These are phyloP conservation scores for Neotoxoptera formosana DNA, from an alignment of 1,140 invertebrate species.

Conservation along the genomic window DNA sequence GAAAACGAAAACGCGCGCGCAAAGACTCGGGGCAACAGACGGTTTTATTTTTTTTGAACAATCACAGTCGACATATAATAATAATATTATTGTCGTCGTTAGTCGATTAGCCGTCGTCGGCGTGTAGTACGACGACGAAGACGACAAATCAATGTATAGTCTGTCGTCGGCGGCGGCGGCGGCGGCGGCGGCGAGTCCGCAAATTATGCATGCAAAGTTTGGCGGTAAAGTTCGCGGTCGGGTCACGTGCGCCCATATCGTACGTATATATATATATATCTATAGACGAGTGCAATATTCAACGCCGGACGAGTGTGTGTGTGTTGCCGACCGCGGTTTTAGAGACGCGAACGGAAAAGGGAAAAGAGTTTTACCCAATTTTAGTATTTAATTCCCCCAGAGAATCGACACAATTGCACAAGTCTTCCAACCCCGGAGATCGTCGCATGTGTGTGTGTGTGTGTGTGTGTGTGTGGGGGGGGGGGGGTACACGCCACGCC, in stretches of 20 bases:
- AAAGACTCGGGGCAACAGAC: too few species aligned
- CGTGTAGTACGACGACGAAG: too few species aligned
- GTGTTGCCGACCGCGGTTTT: neutral
- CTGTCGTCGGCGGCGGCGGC: too few species aligned
- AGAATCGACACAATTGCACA: slow-evolving; percentile 50
- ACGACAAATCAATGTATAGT: slow-evolving; percentile 15
- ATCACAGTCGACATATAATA: too few species aligned
- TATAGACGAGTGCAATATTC: slow-evolving; percentile 7
- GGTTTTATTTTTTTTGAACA: too few species aligned
- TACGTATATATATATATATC: too few species aligned
- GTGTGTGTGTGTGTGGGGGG: too few species aligned
- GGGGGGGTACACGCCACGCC: too few species aligned
- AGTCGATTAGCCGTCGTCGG: neutral
- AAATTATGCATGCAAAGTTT: slow-evolving; percentile 23
- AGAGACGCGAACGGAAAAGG: slow-evolving; percentile 16
- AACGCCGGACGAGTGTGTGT: neutral
- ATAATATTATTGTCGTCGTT: neutral
- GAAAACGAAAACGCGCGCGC: too few species aligned
- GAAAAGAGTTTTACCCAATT: slow-evolving; percentile 56
- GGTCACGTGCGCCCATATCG: neutral
- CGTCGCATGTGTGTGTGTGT: slow-evolving; percentile 13
- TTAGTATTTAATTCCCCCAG: slow-evolving; percentile 55
- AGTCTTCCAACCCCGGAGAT: neutral
- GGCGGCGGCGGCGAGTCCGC: neutral
- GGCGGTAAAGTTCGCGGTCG: neutral